These are phyloP conservation scores for Phodopus roborovskii DNA, from an alignment of 2,113 vertebrate genomes.

Conservation along the genomic window DNA sequence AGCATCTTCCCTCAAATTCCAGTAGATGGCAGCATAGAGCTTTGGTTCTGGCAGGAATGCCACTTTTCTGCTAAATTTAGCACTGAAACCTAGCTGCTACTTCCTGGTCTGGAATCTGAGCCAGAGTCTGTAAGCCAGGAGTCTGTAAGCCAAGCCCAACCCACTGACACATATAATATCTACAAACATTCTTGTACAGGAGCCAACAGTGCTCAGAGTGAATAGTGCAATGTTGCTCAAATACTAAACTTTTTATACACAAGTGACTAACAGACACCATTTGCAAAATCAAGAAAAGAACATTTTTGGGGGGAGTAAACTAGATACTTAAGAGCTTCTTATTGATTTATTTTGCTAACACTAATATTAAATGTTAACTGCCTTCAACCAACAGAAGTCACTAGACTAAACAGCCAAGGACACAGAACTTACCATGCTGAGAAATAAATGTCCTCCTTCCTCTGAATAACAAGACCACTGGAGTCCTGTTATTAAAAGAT, in stretches of 20 bases:
- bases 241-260: neutral
- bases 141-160: neutral
- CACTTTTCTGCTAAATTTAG: neutral
- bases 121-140: neutral
- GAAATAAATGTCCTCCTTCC: neutral
- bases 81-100: neutral
- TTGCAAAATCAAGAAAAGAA: conserved; percentile 52
- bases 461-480: neutral
- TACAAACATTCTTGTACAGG: conserved; percentile 4
- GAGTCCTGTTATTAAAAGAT: neutral
- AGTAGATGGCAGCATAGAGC: conserved; percentile 88
- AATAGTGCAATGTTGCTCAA: conserved; percentile 25
- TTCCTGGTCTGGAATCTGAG: neutral
- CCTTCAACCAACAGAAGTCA: neutral
- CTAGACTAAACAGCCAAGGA: neutral
- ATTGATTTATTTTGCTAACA: neutral
- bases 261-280: neutral
- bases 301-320: conserved; percentile 10
- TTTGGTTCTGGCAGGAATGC: neutral
- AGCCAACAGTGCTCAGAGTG: neutral
- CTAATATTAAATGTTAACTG: neutral
- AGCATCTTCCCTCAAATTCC: conserved; percentile 58
- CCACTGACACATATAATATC: conserved; percentile 6
- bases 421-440: too few relatives aligned
- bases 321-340: neutral